Evolutionary conservation across 2,888 invertebrate species (phyloP), one percentile per base, ranked within the genome.

Genomic region (Erebia palarica): DNA sequence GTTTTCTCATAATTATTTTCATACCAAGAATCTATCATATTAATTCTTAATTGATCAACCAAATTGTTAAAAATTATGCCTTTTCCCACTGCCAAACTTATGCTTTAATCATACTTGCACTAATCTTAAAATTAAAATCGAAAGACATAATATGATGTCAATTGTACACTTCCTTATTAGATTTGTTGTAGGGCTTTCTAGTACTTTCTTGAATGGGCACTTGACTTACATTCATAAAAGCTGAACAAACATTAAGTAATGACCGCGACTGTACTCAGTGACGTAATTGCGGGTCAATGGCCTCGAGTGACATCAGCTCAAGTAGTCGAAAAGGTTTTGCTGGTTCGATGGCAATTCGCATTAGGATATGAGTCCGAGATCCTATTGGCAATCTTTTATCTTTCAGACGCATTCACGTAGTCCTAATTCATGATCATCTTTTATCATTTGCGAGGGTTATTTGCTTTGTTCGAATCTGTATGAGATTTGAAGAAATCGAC

Each of bases 221-320:
- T 72, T 66, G 72, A 69, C 66, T 65, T 69, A 49, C 44, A 58
- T 67, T 59, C 58, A 47, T n/a, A 55, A 66, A 57, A 49, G 66
- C 64, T 65, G 69, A 65, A 49, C 65, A 72, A 71, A 70, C 49
- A 70, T 70, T 65, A 71, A 60, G 65, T 67, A 73, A 73, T 74
- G 73, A 75, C 71, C 68, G 69, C 69, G 77, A 74, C 71, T 77
- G 79, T 79, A 75, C 75, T 59, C 65, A 57, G 67, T 78, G 78
- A 80, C 77, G 78, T 76, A 79, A 80, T 73, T 68, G 69, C 73
- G 71, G 78, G 78, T 79, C 78, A 73, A 75, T 71, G 79, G 53
- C 78, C 80, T 73, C 69, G 70, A 69, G 77, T 77, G 79, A 80
- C 80, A 79, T 75, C 76, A 72, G 73, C 67, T 67, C 72, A 69